phyloP scores from a whole-genome alignment of 30 jellyfish, hydroid and myxozoan genomes.

The Haliclystus octoradiatus region DNA sequence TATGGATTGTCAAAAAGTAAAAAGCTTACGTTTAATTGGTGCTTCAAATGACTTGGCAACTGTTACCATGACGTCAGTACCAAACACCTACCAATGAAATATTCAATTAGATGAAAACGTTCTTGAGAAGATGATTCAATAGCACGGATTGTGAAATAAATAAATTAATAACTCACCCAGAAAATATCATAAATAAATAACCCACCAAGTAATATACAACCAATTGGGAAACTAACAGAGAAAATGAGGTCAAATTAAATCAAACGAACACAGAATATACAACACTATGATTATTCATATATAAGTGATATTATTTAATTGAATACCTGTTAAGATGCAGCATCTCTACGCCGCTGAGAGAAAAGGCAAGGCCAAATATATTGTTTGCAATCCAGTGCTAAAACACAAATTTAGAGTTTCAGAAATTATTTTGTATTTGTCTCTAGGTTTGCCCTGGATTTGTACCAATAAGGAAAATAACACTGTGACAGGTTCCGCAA shows the following conservation, averaged over 20 bases:
- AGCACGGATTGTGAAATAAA: neutral
- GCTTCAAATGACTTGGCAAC: slow-evolving; percentile 95
- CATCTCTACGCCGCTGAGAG: slow-evolving; percentile 85
- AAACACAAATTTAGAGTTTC: no score
- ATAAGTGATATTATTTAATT: neutral
- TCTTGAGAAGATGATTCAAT: neutral
- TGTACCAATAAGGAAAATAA: neutral
- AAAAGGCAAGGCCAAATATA: slow-evolving; percentile 83
- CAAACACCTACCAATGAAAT: slow-evolving; percentile 45
- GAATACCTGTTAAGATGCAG: slow-evolving; percentile 86
- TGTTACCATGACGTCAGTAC: slow-evolving; percentile 93
- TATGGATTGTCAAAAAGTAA: neutral
- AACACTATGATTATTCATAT: neutral
- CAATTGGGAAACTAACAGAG: slow-evolving; percentile 67
- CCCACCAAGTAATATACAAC: slow-evolving; percentile 86
- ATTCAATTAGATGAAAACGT: neutral
- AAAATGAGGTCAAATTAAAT: neutral
- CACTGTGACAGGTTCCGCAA: neutral
- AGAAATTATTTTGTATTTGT: no score
- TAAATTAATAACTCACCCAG: slow-evolving; percentile 50
- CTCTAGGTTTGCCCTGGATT: no score
- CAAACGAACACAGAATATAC: neutral
- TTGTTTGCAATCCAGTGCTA: slow-evolving; percentile 95
- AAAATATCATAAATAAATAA: slow-evolving; percentile 69
- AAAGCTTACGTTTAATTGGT: slow-evolving; percentile 66